phyloP scores from a whole-genome alignment of 2,797 vertebrate genomes.

The Pelodytes ibericus region DNA sequence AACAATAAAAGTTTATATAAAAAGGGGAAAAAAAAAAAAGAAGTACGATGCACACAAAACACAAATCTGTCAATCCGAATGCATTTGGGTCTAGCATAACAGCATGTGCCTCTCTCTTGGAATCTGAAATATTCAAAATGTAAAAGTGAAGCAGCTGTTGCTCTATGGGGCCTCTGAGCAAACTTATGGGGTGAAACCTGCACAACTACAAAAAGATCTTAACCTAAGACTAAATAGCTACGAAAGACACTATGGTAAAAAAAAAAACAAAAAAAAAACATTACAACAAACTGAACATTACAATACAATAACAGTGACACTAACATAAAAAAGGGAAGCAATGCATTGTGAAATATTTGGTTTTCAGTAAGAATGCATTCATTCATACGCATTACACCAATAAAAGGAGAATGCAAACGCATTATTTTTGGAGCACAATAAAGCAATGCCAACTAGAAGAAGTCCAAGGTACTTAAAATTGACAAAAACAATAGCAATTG shows the following conservation, averaged over 20 bases:
- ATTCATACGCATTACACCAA: no score
- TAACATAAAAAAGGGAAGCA: not conserved
- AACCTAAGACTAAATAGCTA: no score
- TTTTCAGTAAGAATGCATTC: no score
- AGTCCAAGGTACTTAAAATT: no score
- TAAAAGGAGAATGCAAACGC: no score
- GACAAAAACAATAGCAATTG: no score
- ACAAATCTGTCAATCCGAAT: not conserved
- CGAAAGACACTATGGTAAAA: no score
- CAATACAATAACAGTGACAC: not conserved
- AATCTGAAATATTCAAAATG: slow-evolving; percentile 12
- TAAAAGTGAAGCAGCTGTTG: not conserved
- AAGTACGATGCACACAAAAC: not conserved
- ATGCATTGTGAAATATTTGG: not conserved
- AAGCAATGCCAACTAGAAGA: no score
- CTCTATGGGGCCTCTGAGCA: not conserved
- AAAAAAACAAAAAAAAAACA: not conserved
- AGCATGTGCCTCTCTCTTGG: slow-evolving; percentile 8
- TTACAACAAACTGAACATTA: not conserved
- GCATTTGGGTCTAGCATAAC: not conserved
- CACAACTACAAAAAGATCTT: no score
- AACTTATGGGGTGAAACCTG: not conserved
- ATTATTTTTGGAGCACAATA: no score
- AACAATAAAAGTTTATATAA: no score
- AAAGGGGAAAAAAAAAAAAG: not conserved